Conservation (phyloP, 2,113 vertebrate species). For the Erythrolamprus reginae region DNA sequence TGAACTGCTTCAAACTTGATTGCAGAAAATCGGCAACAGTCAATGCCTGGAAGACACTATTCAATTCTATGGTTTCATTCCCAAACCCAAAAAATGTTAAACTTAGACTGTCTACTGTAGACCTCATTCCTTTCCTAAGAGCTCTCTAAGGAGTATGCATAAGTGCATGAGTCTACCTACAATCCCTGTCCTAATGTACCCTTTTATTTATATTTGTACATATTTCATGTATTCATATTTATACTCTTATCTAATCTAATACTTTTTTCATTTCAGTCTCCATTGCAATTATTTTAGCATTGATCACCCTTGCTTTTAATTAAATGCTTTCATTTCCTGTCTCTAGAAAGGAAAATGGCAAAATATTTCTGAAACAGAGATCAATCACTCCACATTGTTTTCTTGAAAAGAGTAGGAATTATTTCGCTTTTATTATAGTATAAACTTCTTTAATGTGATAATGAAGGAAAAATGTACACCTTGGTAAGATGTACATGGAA, state of each 20-base stretch:
- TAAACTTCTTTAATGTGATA: not conserved
- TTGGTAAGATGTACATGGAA: not conserved
- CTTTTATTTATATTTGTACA: no score
- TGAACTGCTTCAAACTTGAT: no score
- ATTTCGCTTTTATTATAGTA: not conserved
- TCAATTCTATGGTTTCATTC: no score
- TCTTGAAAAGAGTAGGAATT: not conserved
- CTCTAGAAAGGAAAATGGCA: not conserved
- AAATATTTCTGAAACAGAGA: not conserved
- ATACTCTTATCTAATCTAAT: not conserved
- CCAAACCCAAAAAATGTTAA: no score
- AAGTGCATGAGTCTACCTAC: no score
- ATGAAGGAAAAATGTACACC: not conserved
- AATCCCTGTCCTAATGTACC: no score
- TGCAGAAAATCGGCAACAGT: no score
- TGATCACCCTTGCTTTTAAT: not conserved
- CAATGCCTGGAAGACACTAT: no score
- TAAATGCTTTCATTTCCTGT: not conserved
- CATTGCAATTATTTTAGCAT: not conserved
- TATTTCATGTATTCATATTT: no score
- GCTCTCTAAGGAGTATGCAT: no score
- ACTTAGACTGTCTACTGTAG: no score
- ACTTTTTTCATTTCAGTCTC: not conserved
- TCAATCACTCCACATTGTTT: not conserved
- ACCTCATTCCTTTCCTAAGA: no score